Base-by-base conservation (phyloP, 92 coral and sea anemone genomes). In the Phenganax marumi region DNA sequence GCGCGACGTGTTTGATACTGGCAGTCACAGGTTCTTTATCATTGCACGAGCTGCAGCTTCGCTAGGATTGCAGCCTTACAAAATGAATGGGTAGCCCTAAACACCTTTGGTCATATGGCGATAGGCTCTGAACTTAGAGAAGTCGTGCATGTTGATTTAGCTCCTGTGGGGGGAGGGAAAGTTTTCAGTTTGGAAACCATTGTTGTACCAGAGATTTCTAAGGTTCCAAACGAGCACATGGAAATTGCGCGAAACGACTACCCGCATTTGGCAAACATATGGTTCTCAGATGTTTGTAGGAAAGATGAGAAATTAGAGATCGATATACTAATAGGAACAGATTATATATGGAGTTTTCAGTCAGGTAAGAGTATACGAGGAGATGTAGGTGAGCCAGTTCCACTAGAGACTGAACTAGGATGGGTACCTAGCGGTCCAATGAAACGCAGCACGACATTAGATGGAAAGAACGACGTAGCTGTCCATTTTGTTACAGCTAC, bases 131-230 rank as follows among this genome's bases (percentile, higher is more conserved):
- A 73, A 56, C 73, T 69, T 55, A 52, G 81, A 56, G 82, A 82
- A 13, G 86, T 82, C 17, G 82, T 72, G 21, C 79, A 10, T 65
- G 69, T 82, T 69, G 80, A 82, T 18, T 21, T 82, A 69, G 72
- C 49, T 61, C 80, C 86, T 69, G 79, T 82, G 73, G 70, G 48
- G n/a, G 86, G 62, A 56, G 46, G 49, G 52, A 54, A 49, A 12
- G 16, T 61, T 8, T 70, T 72, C 12, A 82, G 55, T 56, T 68
- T 70, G 18, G 86, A 82, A 72, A 79, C 86, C 19, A 69, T 54
- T 83, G 86, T 83, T 60, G 80, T 71, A 72, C 76, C 76, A 72
- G 84, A 1, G 19, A 84, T 84, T 14, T 73, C 84, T 0, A 43
- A 65, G 51, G 52, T 81, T 47, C 50, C 49, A 46, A 81, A 81